phyloP scores from a whole-genome alignment of 2,113 vertebrate species.

The Pluvialis apricaria region DNA sequence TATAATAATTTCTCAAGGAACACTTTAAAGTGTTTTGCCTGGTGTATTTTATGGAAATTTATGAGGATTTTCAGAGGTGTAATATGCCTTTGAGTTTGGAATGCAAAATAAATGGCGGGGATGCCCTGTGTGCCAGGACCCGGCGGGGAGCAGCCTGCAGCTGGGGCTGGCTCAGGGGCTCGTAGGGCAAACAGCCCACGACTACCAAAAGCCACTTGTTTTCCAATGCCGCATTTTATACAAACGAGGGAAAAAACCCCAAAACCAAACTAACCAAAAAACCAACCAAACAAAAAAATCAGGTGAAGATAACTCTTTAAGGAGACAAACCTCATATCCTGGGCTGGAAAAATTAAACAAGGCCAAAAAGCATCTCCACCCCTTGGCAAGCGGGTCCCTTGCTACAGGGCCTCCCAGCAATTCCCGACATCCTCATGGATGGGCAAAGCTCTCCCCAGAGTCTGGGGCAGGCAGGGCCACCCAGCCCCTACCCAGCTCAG shows the following conservation, averaged over 20 bases:
- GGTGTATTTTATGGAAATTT: conserved; percentile 60
- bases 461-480: neutral
- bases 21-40: neutral
- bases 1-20: conserved; percentile 73
- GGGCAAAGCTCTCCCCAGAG: neutral
- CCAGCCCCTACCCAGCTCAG: neutral
- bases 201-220: neutral
- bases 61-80: conserved; percentile 31
- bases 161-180: neutral
- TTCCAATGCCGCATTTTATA: neutral
- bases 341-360: neutral
- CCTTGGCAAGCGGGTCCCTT: fast-evolving
- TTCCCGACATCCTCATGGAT: fast-evolving
- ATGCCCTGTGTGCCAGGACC: neutral
- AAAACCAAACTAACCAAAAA: neutral
- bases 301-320: neutral
- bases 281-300: neutral
- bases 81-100: neutral
- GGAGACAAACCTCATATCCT: neutral
- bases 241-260: neutral
- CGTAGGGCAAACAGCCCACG: neutral
- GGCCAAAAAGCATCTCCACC: neutral
- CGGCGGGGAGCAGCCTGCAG: fast-evolving
- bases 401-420: fast-evolving
- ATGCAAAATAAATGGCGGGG: neutral